Evolutionary conservation across 2,797 vertebrate species (phyloP).

Genomic region (Poeciliopsis infans): DNA sequence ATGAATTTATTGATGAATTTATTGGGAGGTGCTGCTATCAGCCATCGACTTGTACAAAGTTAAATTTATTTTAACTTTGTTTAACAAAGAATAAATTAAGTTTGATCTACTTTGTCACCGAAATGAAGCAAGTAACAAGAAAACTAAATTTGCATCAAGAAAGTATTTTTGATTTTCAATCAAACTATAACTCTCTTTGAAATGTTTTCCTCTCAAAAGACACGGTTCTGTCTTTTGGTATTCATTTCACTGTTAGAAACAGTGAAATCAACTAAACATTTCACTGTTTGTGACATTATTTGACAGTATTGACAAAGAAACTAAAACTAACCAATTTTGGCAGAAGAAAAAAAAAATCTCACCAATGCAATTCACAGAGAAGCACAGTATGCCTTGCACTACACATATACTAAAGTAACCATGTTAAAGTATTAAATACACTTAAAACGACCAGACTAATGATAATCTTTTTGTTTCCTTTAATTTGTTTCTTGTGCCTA

Average conservation of each 20-base stretch:
- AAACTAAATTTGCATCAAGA: neutral
- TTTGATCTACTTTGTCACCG: neutral
- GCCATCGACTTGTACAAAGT: neutral
- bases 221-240: no score
- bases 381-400: neutral
- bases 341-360: neutral
- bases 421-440: neutral
- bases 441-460: neutral
- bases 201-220: no score
- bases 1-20: no score
- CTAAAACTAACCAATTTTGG: neutral
- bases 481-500: neutral
- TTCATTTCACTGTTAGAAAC: no score
- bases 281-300: neutral
- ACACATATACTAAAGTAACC: neutral
- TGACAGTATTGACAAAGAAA: neutral
- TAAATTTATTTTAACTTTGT: no score
- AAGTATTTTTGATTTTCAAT: neutral
- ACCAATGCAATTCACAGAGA: neutral
- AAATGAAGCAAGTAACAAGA: neutral
- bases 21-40: neutral
- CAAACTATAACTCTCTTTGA: neutral
- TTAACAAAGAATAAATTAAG: neutral
- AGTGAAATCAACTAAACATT: no score
- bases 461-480: neutral